A percentile compares a stretch with the other conserved stretches of the same genome.
Conservation (phyloP, 2,888 invertebrate species). For the Callimorpha dominula region DNA sequence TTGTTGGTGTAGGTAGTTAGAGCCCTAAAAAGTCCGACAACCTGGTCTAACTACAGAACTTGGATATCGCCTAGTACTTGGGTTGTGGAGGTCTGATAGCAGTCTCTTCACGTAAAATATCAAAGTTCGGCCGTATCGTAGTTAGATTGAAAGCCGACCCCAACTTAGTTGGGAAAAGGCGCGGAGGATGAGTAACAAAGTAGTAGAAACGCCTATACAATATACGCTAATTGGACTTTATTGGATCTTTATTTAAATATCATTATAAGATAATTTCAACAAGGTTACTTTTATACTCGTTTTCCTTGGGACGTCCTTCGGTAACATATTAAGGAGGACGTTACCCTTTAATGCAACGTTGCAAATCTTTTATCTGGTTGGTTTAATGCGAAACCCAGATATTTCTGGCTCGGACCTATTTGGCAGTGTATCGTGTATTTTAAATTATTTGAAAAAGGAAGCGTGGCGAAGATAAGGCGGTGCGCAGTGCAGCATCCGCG, state of each 20-base stretch:
- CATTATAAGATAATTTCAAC: slow-evolving; percentile 56
- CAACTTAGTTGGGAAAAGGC: too few species aligned
- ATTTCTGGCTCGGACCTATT: slow-evolving; percentile 66
- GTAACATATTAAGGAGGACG: slow-evolving; percentile 50
- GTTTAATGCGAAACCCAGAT: slow-evolving; percentile 29
- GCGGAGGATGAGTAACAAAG: too few species aligned
- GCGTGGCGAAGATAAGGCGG: slow-evolving; percentile 68
- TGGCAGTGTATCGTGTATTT: slow-evolving; percentile 73
- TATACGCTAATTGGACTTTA: slow-evolving; percentile 64
- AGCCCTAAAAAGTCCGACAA: too few species aligned
- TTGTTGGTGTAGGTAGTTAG: too few species aligned
- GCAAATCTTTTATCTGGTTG: slow-evolving; percentile 43
- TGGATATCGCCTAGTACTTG: too few species aligned
- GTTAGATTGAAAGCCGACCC: too few species aligned
- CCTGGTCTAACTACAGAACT: too few species aligned
- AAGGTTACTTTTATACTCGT: slow-evolving; percentile 43
- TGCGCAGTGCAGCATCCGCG: slow-evolving; percentile 81
- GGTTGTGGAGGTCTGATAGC: too few species aligned
- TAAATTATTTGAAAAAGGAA: slow-evolving; percentile 75
- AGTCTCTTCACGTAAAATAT: too few species aligned
- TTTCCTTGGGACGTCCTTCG: slow-evolving; percentile 64
- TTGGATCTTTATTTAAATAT: slow-evolving; percentile 69
- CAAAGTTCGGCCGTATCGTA: too few species aligned
- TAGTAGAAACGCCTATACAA: slow-evolving; percentile 62
- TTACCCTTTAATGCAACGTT: slow-evolving; percentile 42